Conservation (phyloP, 2,113 vertebrate species). For the Hystrix brachyura region DNA sequence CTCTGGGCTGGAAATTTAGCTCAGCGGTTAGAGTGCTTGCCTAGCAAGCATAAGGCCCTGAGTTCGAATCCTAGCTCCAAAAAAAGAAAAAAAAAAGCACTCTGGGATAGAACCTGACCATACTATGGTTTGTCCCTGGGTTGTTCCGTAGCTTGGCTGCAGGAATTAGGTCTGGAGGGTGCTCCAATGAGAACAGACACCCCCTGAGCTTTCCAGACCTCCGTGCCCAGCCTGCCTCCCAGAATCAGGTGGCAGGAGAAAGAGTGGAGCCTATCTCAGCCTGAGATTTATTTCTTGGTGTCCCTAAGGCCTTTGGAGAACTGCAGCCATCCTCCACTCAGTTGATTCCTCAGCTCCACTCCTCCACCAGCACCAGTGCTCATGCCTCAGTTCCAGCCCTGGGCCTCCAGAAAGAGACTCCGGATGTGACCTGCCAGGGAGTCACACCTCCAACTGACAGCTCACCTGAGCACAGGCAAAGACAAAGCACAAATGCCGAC, state of each 20-base stretch:
- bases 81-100: background rate
- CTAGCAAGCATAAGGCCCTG: too few species aligned
- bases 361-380: background rate
- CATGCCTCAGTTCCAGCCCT: background rate
- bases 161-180: background rate
- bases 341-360: background rate
- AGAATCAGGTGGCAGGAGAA: background rate
- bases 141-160: background rate
- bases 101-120: background rate
- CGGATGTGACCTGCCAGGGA: background rate
- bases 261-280: background rate
- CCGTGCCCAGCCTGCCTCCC: background rate
- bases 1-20: too few species aligned
- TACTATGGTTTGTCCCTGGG: background rate
- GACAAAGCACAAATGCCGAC: background rate
- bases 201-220: background rate
- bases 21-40: too few species aligned
- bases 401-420: background rate
- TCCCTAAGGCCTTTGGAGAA: background rate
- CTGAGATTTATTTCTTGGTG: conserved; percentile 37
- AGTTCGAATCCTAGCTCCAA: too few species aligned
- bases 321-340: background rate
- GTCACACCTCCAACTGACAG: background rate
- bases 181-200: background rate
- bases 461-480: background rate